Evolutionary conservation across 2,888 invertebrate species (phyloP).

Genomic region (Lacanobia oleracea): DNA sequence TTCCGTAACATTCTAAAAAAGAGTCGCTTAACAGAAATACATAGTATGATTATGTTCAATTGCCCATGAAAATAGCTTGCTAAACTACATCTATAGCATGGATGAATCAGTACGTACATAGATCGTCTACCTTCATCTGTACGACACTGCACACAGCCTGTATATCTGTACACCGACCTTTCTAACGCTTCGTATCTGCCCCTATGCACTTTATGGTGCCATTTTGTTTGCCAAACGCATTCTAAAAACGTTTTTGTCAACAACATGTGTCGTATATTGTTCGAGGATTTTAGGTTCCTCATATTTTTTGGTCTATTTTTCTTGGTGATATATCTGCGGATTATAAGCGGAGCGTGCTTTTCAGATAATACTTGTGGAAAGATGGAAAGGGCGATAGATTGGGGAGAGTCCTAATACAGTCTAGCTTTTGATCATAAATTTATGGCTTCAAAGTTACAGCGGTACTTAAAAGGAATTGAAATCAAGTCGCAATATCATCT

Average conservation of each 20-base stretch:
- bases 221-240: conserved; percentile 61
- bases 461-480: too few species aligned
- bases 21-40: background rate
- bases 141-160: conserved; percentile 11
- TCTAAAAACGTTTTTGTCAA: conserved; percentile 63
- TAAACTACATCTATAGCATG: background rate
- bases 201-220: conserved; percentile 64
- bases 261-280: conserved; percentile 48
- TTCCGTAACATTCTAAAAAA: background rate
- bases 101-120: background rate
- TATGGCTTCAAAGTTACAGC: background rate
- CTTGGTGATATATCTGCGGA: conserved; percentile 26
- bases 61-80: background rate
- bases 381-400: background rate
- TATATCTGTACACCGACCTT: conserved; percentile 62
- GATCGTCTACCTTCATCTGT: conserved; percentile 10
- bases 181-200: conserved; percentile 59
- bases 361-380: conserved; percentile 1
- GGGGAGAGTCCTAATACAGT: background rate
- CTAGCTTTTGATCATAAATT: background rate
- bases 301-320: conserved; percentile 31
- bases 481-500: background rate
- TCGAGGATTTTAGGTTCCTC: conserved; percentile 38
- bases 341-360: conserved; percentile 24
- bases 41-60: background rate